Conservation (phyloP, 2,797 vertebrate species). For the Malurus leucopterus region DNA sequence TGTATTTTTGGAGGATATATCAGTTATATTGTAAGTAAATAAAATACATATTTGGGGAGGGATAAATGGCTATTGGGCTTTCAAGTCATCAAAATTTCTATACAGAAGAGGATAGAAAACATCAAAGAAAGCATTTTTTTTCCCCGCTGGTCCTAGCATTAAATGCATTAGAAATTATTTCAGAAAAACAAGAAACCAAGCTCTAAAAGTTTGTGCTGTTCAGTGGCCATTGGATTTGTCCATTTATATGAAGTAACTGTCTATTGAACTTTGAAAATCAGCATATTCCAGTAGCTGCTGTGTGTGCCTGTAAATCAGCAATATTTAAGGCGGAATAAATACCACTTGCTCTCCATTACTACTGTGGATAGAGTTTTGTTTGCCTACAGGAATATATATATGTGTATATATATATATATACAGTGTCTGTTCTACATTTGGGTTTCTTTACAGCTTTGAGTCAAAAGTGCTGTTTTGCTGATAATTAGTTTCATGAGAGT, state of each 20-base stretch:
- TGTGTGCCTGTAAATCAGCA: neutral
- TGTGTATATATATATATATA: neutral
- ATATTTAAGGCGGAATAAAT: neutral
- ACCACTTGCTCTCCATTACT: neutral
- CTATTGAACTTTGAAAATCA: neutral
- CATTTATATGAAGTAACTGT: neutral
- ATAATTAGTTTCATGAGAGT: neutral
- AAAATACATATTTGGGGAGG: neutral
- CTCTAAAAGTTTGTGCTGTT: neutral
- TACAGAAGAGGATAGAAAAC: neutral
- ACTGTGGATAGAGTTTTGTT: neutral
- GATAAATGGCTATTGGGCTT: neutral
- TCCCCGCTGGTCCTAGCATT: accelerated
- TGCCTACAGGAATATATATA: neutral
- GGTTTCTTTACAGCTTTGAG: neutral
- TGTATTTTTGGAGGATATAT: neutral
- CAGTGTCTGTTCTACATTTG: accelerated
- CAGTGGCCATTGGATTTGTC: neutral
- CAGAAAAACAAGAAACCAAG: neutral
- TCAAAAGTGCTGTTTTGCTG: neutral
- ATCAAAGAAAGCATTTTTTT: neutral
- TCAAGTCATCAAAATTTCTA: neutral
- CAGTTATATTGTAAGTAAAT: neutral
- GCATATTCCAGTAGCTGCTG: neutral
- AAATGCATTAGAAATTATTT: neutral